A percentile compares a stretch with the other conserved stretches of the same genome.
phyloP scores from a whole-genome alignment of 2,888 invertebrate species.

The Dysmachus trigonus region DNA sequence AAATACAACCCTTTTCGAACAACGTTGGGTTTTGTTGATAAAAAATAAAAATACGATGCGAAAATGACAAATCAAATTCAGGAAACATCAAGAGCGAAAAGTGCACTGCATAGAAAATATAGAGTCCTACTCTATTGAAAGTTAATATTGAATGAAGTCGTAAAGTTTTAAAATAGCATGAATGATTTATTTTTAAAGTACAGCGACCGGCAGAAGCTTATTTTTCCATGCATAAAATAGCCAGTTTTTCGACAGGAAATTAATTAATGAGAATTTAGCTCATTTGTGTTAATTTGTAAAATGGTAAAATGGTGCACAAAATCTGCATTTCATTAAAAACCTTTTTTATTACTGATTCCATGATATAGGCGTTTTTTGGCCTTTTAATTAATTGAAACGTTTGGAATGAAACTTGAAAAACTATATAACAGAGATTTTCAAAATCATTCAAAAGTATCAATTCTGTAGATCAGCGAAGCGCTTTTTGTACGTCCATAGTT shows the following conservation, averaged over 20 bases:
- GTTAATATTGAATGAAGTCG: neutral
- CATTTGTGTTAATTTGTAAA: neutral
- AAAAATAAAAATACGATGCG: neutral
- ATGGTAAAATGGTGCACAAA: neutral
- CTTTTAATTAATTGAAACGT: neutral
- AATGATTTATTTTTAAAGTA: neutral
- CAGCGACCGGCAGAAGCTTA: neutral
- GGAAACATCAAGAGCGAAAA: neutral
- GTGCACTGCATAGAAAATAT: neutral
- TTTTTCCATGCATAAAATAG: neutral
- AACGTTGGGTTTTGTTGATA: neutral
- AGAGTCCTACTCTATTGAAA: neutral
- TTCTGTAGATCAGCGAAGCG: neutral
- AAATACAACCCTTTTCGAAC: neutral
- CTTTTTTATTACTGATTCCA: neutral
- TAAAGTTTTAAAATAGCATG: neutral
- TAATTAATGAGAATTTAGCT: neutral
- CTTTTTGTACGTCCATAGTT: neutral
- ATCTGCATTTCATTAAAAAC: neutral
- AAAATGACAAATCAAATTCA: neutral
- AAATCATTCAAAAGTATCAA: neutral
- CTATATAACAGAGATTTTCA: neutral
- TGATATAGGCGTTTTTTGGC: neutral
- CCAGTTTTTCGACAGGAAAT: neutral
- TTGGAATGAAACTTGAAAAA: neutral